A percentile compares a stretch with the other conserved stretches of the same genome.
Evolutionary conservation across 2,888 invertebrate species (phyloP).

Genomic region (Augiades crinisus): DNA sequence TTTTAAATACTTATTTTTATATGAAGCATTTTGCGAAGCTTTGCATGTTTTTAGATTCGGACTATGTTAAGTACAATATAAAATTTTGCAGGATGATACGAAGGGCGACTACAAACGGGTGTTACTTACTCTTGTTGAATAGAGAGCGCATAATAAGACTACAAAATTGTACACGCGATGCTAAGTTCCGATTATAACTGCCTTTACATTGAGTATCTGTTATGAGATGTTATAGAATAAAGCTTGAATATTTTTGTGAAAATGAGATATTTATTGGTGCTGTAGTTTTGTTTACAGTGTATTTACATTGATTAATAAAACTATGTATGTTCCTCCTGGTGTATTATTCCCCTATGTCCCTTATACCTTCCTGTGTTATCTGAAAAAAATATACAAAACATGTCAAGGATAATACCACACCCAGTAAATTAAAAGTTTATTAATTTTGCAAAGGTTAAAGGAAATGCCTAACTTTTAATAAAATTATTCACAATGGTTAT

Average conservation of each 20-base stretch:
- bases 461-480: too few species aligned
- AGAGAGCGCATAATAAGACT: slow-evolving; percentile 60
- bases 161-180: slow-evolving; percentile 40
- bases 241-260: slow-evolving; percentile 78
- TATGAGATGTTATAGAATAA: slow-evolving; percentile 58
- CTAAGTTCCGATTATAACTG: slow-evolving; percentile 62
- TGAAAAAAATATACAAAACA: slow-evolving; percentile 43
- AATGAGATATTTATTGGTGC: slow-evolving; percentile 80
- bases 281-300: slow-evolving; percentile 76
- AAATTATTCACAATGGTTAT: too few species aligned
- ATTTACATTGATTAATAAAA: slow-evolving; percentile 73
- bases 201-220: slow-evolving; percentile 73
- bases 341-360: slow-evolving; percentile 61
- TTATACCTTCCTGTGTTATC: slow-evolving; percentile 75
- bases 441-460: too few species aligned
- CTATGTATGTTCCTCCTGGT: slow-evolving; percentile 60
- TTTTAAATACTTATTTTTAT: slow-evolving; percentile 45
- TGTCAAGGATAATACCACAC: too few species aligned
- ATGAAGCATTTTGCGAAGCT: slow-evolving; percentile 46
- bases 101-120: slow-evolving; percentile 87
- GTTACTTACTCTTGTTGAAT: slow-evolving; percentile 81
- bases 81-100: slow-evolving; percentile 84
- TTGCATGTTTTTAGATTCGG: slow-evolving; percentile 45
- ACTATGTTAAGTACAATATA: slow-evolving; percentile 54
- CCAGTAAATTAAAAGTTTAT: too few species aligned